Percentiles rank a stretch among this genome's conserved stretches.
These are phyloP conservation scores for Sisor rabdophorus DNA, from an alignment of 2,113 vertebrate genomes.

Conservation along the genomic window DNA sequence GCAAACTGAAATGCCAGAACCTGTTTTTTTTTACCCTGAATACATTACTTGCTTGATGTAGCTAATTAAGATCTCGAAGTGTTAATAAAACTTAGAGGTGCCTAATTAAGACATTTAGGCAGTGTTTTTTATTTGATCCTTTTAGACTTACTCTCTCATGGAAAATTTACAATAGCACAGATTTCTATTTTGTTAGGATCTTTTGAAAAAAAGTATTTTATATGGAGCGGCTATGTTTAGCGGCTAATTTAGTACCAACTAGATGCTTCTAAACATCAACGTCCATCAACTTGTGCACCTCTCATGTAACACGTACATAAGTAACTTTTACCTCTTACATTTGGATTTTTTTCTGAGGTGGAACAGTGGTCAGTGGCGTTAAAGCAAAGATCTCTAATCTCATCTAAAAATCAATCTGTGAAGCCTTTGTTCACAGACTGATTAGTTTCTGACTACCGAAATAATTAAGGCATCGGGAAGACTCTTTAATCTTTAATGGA, in stretches of 20 bases:
- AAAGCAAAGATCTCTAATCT: neutral
- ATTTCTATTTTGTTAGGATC: neutral
- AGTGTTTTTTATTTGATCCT: slow-evolving; percentile 9
- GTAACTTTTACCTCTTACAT: neutral
- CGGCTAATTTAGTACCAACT: no score
- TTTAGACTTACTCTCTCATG: neutral
- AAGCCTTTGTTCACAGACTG: neutral
- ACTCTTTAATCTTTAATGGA: neutral
- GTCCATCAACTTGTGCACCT: no score
- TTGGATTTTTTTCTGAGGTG: neutral
- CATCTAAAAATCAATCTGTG: neutral
- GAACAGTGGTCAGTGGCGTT: neutral
- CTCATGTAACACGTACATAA: no score
- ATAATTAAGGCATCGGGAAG: neutral
- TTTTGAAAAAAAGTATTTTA: no score
- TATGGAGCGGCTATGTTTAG: no score
- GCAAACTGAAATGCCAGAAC: neutral
- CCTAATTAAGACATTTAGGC: slow-evolving; percentile 42
- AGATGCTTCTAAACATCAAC: no score
- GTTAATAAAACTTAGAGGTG: slow-evolving; percentile 34
- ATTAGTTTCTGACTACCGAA: slow-evolving; percentile 5
- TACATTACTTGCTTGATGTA: slow-evolving; percentile 31
- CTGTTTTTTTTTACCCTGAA: neutral
- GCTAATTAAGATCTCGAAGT: slow-evolving; percentile 34
- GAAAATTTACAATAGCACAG: neutral